Evolutionary conservation across 2,888 invertebrate species (phyloP).

Genomic region (Eristalinus sepulchralis): DNA sequence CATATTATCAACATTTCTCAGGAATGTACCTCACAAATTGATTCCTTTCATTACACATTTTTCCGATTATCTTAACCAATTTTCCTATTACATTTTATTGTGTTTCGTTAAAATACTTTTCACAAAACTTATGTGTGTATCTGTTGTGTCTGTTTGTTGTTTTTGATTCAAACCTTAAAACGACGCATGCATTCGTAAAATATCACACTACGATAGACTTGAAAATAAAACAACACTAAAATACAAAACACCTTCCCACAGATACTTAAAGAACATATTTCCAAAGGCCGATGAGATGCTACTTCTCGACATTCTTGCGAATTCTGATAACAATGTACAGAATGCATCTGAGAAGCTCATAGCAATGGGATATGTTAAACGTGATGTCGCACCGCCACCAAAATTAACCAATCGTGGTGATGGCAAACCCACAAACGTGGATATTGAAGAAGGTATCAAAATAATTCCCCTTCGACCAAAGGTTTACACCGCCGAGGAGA

Average conservation of each 20-base stretch:
- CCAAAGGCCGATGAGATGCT: constrained; percentile 94
- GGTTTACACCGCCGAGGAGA: constrained; percentile 87
- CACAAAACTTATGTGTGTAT: background rate
- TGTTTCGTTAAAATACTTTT: background rate
- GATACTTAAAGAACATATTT: constrained; percentile 95
- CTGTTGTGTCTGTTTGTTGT: background rate
- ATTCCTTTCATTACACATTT: background rate
- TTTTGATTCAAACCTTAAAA: background rate
- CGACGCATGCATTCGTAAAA: constrained; percentile 39
- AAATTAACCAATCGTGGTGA: constrained; percentile 82
- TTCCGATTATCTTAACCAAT: background rate
- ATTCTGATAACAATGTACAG: constrained; percentile 95
- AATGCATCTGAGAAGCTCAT: constrained; percentile 91
- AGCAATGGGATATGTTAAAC: constrained; percentile 91
- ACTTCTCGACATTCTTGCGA: constrained; percentile 90
- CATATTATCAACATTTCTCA: too few relatives aligned
- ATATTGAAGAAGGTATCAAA: constrained; percentile 72
- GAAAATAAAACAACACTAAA: background rate
- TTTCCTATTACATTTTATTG: background rate
- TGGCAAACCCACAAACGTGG: constrained; percentile 77
- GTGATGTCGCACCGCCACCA: constrained; percentile 85
- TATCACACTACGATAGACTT: background rate
- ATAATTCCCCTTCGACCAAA: constrained; percentile 82
- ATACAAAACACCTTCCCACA: constrained; percentile 78
- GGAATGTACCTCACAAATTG: too few relatives aligned